Evolutionary conservation across 2,113 vertebrate species (phyloP).

Genomic region (Poeciliopsis retropinna): DNA sequence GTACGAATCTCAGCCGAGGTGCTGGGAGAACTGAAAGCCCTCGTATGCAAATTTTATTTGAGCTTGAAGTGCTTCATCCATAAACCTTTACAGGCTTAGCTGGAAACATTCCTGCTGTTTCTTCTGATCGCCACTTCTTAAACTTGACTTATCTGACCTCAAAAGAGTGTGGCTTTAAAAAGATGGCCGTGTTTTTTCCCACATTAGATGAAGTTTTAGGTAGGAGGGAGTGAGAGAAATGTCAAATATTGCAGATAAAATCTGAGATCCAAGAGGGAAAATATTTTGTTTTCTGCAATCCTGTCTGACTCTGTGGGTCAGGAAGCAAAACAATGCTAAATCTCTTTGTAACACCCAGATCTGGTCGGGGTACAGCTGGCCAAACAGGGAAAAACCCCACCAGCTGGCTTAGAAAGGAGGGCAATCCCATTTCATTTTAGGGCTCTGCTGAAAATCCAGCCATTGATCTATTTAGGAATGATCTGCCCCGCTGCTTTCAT

Average conservation of each 20-base stretch:
- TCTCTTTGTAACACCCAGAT: constrained; percentile 17
- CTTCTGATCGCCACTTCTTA: constrained; percentile 42
- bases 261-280: not conserved
- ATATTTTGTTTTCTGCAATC: constrained; percentile 4
- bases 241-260: constrained; percentile 14
- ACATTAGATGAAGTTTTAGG: constrained; percentile 13
- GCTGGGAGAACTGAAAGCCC: constrained; percentile 13
- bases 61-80: constrained; percentile 37
- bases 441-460: constrained; percentile 48
- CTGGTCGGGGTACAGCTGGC: constrained; percentile 36
- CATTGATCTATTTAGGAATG: constrained; percentile 55
- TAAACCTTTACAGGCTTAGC: constrained; percentile 57
- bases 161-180: not conserved
- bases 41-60: constrained; percentile 51
- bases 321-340: constrained; percentile 33
- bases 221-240: constrained; percentile 26
- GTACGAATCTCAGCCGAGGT: not conserved
- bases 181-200: not conserved
- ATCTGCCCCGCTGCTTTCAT: constrained; percentile 44
- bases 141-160: constrained; percentile 28
- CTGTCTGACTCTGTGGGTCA: constrained; percentile 4
- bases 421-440: constrained; percentile 44
- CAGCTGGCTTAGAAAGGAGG: constrained; percentile 50
- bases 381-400: constrained; percentile 33
- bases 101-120: constrained; percentile 36